phyloP scores from a whole-genome alignment of 2,797 vertebrate genomes.

The Loriculus beryllinus region DNA sequence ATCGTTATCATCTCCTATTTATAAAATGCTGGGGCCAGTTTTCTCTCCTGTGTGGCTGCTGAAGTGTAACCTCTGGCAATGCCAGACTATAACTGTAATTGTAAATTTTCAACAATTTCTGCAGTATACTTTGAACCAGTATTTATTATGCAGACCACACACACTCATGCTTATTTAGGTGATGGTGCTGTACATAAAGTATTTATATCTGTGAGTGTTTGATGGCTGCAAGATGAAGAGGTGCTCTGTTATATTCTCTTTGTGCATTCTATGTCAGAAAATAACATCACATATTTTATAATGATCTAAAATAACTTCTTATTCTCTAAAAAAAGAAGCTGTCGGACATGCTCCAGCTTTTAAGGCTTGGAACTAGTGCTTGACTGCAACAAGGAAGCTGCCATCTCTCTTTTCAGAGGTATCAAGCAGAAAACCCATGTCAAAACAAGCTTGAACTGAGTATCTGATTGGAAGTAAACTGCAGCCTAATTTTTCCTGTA shows the following conservation, averaged over 20 bases:
- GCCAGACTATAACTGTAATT: not conserved
- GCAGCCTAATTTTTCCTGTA: not conserved
- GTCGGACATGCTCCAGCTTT: not conserved
- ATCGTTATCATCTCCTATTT: not conserved
- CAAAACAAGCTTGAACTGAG: not conserved
- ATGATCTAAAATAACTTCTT: not conserved
- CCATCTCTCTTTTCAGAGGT: not conserved
- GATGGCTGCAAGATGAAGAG: not conserved
- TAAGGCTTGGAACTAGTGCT: not conserved
- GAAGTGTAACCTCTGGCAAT: not conserved
- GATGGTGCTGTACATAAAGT: not conserved
- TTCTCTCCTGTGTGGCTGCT: not conserved
- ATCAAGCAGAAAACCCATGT: not conserved
- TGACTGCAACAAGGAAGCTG: not conserved
- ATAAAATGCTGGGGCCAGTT: not conserved
- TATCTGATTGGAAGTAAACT: not conserved
- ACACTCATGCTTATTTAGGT: not conserved
- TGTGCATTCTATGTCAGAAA: not conserved
- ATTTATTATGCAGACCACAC: slow-evolving; percentile 7
- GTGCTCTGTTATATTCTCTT: not conserved
- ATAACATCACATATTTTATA: not conserved
- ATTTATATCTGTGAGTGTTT: not conserved
- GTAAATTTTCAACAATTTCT: not conserved
- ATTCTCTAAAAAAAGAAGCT: not conserved
- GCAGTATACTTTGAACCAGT: not conserved